Percentiles rank a stretch among this genome's conserved stretches.
Evolutionary conservation across 2,797 vertebrate genomes (phyloP).

Genomic region (Galagoides demidoff): DNA sequence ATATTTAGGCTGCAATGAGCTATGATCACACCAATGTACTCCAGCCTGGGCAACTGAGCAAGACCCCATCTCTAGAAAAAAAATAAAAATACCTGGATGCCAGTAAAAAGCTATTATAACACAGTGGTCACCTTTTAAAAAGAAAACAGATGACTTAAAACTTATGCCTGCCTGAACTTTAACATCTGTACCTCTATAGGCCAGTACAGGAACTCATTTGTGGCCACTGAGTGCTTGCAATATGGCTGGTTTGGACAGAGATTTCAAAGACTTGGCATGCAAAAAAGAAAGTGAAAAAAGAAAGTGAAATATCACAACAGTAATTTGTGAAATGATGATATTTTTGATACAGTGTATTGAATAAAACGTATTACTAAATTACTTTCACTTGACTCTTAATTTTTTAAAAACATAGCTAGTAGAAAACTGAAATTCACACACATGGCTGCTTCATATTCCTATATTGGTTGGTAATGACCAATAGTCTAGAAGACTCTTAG

Average conservation of each 20-base stretch:
- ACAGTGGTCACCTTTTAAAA: not conserved
- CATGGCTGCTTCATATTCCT: not conserved
- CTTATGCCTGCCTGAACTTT: not conserved
- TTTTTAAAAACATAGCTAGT: not conserved
- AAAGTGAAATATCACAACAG: not conserved
- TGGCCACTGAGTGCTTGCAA: too few species aligned
- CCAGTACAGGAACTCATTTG: too few species aligned
- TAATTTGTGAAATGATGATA: not conserved
- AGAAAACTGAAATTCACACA: not conserved
- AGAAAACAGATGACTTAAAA: not conserved
- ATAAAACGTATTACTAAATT: not conserved
- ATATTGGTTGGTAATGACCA: not conserved
- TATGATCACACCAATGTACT: too few species aligned
- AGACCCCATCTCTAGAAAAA: not conserved
- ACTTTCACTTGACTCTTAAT: not conserved
- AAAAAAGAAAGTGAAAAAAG: not conserved
- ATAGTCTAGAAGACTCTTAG: not conserved
- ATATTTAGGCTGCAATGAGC: not conserved
- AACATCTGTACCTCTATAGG: not conserved
- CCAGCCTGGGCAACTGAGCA: too few species aligned
- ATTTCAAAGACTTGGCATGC: not conserved
- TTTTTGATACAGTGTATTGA: not conserved
- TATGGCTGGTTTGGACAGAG: not conserved
- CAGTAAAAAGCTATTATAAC: not conserved
- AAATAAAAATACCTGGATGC: not conserved